Evolutionary conservation across 2,113 vertebrate species (phyloP), one percentile per base, ranked within the genome.

Genomic region (Strix aluco): DNA sequence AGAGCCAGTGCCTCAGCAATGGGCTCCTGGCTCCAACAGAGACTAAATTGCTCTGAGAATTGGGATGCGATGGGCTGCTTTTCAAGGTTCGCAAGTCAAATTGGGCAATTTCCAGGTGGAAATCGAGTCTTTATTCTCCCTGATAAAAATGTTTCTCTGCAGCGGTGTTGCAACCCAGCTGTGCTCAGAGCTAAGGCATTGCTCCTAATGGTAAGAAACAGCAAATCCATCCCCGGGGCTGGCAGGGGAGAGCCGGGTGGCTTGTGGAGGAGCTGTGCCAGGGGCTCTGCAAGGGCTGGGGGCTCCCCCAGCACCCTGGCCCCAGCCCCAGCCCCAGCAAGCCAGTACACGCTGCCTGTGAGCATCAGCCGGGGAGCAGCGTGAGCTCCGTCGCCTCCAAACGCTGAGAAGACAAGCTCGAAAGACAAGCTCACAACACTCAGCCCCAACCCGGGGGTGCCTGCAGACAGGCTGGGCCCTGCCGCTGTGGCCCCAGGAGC

Each of bases 101-200:
- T 81, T 78, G 97, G 96, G 91, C 91, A 93, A 95, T 97, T 98
- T 97, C 95, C 95, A 96, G 95, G 88, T 88, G 87, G 96, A 97
- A 97, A 97, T 96, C 44, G 91, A 82, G 97, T 94, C 96, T 95
- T 97, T 95, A 93, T 94, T 98, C 96, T 97, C 40, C 14, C 79
- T 63, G 94, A 97, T 93, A 96, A 93, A 98, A 97, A 92, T 42
- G 86, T 95, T 95, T 97, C 89, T 97, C 88, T 81, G 94, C 85
- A 29, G 95, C 92, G 87, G 83, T 54, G 77, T 90, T 91, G 91
- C 44, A 13, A 89, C 81, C 81, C 54, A 92, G 94, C 81, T 92
- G 26, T 18, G 93, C 93, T 96, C 92, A 88, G 88, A 96, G 75
- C 92, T 70, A 90, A 97, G 62, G 89, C 54, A 9, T 71, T 36